Evolutionary conservation across 2,888 invertebrate species (phyloP), one percentile per base, ranked within the genome.

Genomic region (Arge pagana): DNA sequence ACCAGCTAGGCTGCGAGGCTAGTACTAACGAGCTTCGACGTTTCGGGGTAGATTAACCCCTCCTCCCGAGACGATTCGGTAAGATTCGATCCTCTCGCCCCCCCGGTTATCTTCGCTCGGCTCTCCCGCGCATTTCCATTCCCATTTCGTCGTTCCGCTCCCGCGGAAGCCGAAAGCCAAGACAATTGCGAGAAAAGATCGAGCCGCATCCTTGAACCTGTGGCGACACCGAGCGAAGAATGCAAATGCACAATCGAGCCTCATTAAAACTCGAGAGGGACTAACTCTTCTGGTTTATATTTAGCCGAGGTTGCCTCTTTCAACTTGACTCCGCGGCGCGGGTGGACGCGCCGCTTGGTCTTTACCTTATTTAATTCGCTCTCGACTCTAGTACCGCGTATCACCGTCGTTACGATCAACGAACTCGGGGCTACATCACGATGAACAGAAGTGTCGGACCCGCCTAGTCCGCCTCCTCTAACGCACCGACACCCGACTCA

Each of bases 21-120:
- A 61, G 61, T 65, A 61, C 68, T 71, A 71, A 71, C 71, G 70
- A 71, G 71, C 63, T 65, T 66, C 68, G 70, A 70, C 71, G 65
- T 70, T 70, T 63, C 19, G 64, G 70, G 71, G 62, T 58, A 51
- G 60, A 48, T 37, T 16, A 50, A 10, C 41, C 43, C 51, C 42
- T 19, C n/a, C n/a, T n/a, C n/a, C n/a, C n/a, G n/a, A n/a, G n/a
- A n/a, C n/a, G n/a, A n/a, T n/a, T n/a, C n/a, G n/a, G n/a, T n/a
- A n/a, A n/a, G n/a, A n/a, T n/a, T n/a, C n/a, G n/a, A n/a, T n/a
- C 15, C 21, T 23, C 11, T 15, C 7, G 10, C 35, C 33, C 7
- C 7, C 33, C 11, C 13, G 33, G 15, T 5, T 11, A 33, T 35
- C 23, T 23, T 4, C 13, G 8, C n/a, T n/a, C n/a, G 11, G 33